These are phyloP conservation scores for Geopemphigus sp. DNA, from an alignment of 1,140 invertebrate species.

Conservation along the genomic window DNA sequence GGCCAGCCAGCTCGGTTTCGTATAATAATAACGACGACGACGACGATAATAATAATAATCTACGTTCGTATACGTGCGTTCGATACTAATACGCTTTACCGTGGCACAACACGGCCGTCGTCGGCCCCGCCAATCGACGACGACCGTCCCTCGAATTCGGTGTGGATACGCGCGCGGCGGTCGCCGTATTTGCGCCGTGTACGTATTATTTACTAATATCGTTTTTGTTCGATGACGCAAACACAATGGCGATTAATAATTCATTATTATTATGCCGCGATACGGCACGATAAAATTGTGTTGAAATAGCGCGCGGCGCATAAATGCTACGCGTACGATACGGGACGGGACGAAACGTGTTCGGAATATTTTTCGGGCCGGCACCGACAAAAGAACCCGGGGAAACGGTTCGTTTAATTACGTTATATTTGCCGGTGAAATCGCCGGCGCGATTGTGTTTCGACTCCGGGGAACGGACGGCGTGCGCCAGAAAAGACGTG, in stretches of 20 bases:
- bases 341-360: background rate
- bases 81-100: constrained; percentile 9
- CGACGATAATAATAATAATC: too few relatives aligned
- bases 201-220: background rate
- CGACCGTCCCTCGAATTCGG: background rate
- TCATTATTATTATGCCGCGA: constrained; percentile 12
- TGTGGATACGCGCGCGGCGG: background rate
- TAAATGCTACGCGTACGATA: background rate
- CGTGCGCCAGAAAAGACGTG: too few relatives aligned
- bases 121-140: too few relatives aligned
- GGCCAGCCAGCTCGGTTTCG: background rate
- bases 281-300: constrained; percentile 27
- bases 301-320: background rate
- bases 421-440: constrained; percentile 9
- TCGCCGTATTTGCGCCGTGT: background rate
- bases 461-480: constrained; percentile 4
- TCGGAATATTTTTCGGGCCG: constrained; percentile 1
- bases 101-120: too few relatives aligned
- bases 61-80: constrained; percentile 15
- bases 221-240: background rate
- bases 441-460: background rate
- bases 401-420: constrained; percentile 13
- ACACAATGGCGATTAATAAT: constrained; percentile 24
- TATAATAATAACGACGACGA: too few relatives aligned
- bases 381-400: constrained; percentile 42